Conservation (phyloP, 2,113 vertebrate genomes). For the Trochalopteron elliotii region DNA sequence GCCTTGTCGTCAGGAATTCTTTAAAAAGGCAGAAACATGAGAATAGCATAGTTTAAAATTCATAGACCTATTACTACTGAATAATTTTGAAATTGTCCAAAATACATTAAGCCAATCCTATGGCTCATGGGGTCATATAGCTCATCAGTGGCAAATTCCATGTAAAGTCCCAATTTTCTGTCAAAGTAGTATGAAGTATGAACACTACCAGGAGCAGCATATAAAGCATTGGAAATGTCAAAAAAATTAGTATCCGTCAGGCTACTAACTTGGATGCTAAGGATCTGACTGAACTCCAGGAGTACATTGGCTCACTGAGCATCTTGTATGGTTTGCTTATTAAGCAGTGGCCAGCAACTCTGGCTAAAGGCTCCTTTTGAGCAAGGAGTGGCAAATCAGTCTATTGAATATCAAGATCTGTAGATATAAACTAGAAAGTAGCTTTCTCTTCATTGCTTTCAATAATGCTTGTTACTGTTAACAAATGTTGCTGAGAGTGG, state of each 20-base stretch:
- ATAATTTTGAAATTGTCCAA: background rate
- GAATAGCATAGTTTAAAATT: background rate
- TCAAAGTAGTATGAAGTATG: background rate
- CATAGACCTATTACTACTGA: background rate
- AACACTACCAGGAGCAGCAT: background rate
- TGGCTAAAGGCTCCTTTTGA: background rate
- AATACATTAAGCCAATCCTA: background rate
- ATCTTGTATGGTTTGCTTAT: background rate
- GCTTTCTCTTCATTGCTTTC: background rate
- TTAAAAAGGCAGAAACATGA: fast-evolving
- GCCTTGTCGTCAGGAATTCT: no score
- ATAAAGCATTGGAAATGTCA: background rate
- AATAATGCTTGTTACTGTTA: background rate
- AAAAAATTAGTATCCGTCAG: background rate
- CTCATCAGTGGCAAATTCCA: background rate
- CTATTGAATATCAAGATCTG: background rate
- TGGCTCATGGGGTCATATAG: background rate
- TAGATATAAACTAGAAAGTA: background rate
- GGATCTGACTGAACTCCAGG: background rate
- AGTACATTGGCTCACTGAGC: background rate
- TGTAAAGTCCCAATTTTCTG: background rate
- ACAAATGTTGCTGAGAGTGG: background rate
- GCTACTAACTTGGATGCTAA: background rate
- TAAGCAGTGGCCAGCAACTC: background rate
- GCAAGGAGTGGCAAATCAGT: background rate